Conservation (phyloP, 2,797 vertebrate species). For the Pogoniulus pusillus region DNA sequence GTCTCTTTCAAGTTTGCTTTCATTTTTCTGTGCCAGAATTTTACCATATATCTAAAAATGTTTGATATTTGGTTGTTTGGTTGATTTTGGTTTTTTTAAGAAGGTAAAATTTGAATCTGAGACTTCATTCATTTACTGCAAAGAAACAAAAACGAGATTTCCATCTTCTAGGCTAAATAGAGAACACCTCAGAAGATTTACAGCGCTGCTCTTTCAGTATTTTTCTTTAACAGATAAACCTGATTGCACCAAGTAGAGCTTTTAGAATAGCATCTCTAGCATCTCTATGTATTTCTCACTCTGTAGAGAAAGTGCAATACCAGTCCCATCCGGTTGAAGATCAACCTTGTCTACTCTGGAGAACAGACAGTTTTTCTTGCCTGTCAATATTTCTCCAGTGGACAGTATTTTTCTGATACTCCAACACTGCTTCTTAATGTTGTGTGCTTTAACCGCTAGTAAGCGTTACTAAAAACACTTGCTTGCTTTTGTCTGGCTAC, state of each 20-base stretch:
- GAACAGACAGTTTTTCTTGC: constrained; percentile 47
- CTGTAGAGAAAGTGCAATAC: background rate
- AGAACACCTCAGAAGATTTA: background rate
- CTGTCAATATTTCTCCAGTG: constrained; percentile 44
- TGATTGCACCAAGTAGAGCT: background rate
- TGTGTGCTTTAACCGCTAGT: constrained; percentile 56
- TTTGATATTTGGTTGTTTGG: background rate
- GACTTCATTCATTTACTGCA: background rate
- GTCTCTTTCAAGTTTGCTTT: background rate
- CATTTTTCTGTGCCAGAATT: background rate
- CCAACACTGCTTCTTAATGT: constrained; percentile 27
- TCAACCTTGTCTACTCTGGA: constrained; percentile 67
- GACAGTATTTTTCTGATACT: constrained; percentile 34
- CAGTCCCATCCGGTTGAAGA: constrained; percentile 51
- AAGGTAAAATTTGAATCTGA: background rate
- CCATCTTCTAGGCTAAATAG: background rate
- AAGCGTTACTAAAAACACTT: constrained; percentile 59
- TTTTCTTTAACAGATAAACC: background rate
- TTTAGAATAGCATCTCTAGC: background rate
- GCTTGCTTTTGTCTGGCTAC: constrained; percentile 62
- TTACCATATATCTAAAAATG: background rate
- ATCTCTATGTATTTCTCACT: background rate
- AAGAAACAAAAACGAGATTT: background rate
- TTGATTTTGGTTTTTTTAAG: background rate
- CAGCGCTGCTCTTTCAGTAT: background rate